Evolutionary conservation across 1,140 invertebrate species (phyloP).

Genomic region (Bombus superbus): DNA sequence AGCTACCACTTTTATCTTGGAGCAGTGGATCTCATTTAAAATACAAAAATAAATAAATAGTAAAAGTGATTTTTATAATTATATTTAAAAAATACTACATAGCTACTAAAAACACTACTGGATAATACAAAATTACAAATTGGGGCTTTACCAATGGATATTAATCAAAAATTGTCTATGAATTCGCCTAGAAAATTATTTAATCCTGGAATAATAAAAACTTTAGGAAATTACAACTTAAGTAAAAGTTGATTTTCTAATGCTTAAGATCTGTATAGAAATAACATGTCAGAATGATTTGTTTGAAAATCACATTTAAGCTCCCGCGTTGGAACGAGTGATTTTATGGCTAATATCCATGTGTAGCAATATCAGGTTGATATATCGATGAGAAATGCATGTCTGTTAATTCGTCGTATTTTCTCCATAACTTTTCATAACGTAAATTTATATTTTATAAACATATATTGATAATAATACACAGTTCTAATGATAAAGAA

Average conservation of each 20-base stretch:
- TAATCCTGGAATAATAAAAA: neutral
- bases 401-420: neutral
- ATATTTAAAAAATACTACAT: no score
- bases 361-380: no score
- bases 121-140: no score
- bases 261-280: neutral
- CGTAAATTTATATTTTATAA: neutral
- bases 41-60: no score
- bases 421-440: neutral
- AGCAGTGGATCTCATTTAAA: neutral
- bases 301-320: neutral
- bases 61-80: no score
- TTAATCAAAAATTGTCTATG: no score
- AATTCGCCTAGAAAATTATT: no score
- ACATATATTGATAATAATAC: neutral
- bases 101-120: no score
- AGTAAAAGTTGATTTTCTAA: neutral
- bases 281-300: neutral
- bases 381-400: no score
- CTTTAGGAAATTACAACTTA: neutral
- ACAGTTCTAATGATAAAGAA: neutral
- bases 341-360: neutral
- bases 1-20: neutral
- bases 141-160: no score
- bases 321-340: neutral